These are phyloP conservation scores for Drosophila yakuba DNA, from an alignment of 1,140 invertebrate species.

Conservation along the genomic window DNA sequence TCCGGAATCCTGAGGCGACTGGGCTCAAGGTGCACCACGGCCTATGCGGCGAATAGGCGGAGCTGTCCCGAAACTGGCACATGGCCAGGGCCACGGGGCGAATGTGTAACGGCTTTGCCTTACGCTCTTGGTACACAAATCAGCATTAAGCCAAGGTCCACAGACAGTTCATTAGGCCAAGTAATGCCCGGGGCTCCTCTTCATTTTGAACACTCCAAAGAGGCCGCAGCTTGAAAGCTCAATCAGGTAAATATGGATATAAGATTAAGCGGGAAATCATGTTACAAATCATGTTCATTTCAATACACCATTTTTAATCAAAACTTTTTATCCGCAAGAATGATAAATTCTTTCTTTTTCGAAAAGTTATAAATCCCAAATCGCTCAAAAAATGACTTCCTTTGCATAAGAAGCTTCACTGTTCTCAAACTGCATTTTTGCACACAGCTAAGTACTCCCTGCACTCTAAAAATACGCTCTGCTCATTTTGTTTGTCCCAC, in stretches of 20 bases:
- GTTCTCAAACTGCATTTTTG: neutral
- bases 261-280: too few species aligned
- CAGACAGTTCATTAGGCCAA: constrained; percentile 63
- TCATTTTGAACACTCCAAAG: constrained; percentile 35
- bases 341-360: too few species aligned
- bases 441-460: neutral
- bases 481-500: neutral
- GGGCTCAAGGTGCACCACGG: constrained; percentile 67
- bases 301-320: too few species aligned
- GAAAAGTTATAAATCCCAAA: too few species aligned
- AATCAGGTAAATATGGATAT: too few species aligned
- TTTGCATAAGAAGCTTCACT: neutral
- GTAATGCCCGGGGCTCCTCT: constrained; percentile 24
- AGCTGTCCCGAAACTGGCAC: constrained; percentile 50
- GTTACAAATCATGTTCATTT: too few species aligned
- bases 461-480: neutral
- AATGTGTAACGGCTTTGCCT: constrained; percentile 52
- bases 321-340: too few species aligned
- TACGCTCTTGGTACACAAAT: constrained; percentile 67
- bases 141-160: constrained; percentile 61
- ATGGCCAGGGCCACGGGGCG: constrained; percentile 57
- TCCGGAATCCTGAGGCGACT: constrained; percentile 33
- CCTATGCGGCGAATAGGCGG: constrained; percentile 62
- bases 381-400: too few species aligned
- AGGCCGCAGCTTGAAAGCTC: constrained; percentile 29